phyloP scores from a whole-genome alignment of 2,888 invertebrate genomes.

The Pristionchus fissidentatus region DNA sequence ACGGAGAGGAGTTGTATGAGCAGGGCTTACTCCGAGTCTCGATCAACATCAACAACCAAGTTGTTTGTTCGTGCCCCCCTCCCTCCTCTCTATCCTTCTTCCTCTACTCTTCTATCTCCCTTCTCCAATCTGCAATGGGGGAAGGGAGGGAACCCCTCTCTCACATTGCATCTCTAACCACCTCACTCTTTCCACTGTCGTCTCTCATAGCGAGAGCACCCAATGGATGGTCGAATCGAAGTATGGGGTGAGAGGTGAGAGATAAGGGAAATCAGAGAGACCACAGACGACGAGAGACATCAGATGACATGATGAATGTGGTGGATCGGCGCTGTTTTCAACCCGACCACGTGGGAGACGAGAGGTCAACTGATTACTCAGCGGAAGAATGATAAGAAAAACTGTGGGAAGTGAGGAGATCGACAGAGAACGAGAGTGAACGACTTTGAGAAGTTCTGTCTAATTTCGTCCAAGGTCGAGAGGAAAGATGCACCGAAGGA shows the following conservation, averaged over 20 bases:
- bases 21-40: background rate
- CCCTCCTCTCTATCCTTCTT: background rate
- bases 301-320: background rate
- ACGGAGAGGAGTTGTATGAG: no score
- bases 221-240: slow-evolving; percentile 32
- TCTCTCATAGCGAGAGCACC: background rate
- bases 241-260: background rate
- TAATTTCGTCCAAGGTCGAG: slow-evolving; percentile 4
- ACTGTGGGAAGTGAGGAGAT: background rate
- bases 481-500: slow-evolving; percentile 1
- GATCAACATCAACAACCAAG: background rate
- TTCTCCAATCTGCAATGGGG: background rate
- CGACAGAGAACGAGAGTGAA: background rate
- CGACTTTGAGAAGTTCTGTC: background rate
- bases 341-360: background rate
- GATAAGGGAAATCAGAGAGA: background rate
- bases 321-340: background rate
- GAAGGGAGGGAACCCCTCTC: slow-evolving; percentile 23
- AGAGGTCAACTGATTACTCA: background rate
- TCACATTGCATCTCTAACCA: slow-evolving; percentile 16
- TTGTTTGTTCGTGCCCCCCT: slow-evolving; percentile 6
- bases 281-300: background rate
- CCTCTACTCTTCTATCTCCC: background rate
- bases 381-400: background rate
- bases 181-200: no score